Evolutionary conservation across 2,797 vertebrate species (phyloP), one percentile per base, ranked within the genome.

Genomic region (Argentina silus): DNA sequence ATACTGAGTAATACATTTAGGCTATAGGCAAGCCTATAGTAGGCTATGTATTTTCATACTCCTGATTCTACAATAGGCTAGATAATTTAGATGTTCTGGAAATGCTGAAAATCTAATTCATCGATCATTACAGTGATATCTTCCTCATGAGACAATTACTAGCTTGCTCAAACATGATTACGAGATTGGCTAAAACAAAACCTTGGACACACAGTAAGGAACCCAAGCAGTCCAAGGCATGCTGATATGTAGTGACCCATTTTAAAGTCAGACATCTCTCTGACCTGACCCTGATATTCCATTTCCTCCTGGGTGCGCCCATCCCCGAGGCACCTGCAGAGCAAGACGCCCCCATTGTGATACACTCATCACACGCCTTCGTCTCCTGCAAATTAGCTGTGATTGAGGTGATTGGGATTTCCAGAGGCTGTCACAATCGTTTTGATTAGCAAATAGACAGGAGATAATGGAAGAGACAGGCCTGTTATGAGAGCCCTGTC

Each of bases 331-430:
- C 74, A 80, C 74, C 71, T 72, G 82, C 55, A 47, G 62, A 27
- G 53, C 56, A 55, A 51, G 44, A 60, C 44, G 62, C 75, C 77
- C 63, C 69, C 78, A 6, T 75, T 45, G 55, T 84, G 87, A 90
- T 90, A 86, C 89, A 89, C 88, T 89, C 86, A 89, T 93, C 91
- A 90, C 82, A 86, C 70, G 84, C 86, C 79, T 89, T 82, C 85
- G 84, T 91, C 85, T 81, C 70, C 80, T 84, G 78, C 86, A 92
- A 91, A 93, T 88, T 82, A 92, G 87, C 86, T 86, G 74, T 93
- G 89, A 94, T 92, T 88, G 90, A 92, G 87, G 82, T 91, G 87
- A 93, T 92, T 92, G 89, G 85, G 87, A 89, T 92, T 93, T 92
- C 89, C 90, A 88, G 88, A 86, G 85, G 78, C 90, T 93, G 91